A percentile compares a stretch with the other conserved stretches of the same genome.
Evolutionary conservation across 2,888 invertebrate species (phyloP).

Genomic region (Margaritifera margaritifera): DNA sequence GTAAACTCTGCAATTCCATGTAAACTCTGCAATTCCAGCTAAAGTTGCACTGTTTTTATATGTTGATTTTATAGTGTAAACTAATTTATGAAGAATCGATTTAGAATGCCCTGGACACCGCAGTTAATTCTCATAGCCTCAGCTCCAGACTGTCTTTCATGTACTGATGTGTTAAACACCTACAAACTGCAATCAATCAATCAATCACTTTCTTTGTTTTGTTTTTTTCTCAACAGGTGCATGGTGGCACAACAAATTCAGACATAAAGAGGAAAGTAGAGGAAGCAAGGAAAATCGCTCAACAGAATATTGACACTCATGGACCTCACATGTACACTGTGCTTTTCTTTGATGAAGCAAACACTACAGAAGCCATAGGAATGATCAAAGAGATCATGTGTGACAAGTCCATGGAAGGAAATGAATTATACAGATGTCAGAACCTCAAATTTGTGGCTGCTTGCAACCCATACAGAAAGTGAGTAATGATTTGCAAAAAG

Average conservation of each 20-base stretch:
- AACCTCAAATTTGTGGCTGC: constrained; percentile 68
- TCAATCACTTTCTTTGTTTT: no score
- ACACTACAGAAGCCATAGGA: constrained; percentile 69
- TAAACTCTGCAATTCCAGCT: no score
- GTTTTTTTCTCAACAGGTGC: constrained; percentile 48
- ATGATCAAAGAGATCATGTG: no score
- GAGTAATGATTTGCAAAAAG: constrained; percentile 11
- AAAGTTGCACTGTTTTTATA: no score
- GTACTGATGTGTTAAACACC: no score
- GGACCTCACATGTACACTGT: constrained; percentile 57
- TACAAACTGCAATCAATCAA: no score
- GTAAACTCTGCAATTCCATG: no score
- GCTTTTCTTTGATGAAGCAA: constrained; percentile 70
- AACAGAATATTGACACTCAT: constrained; percentile 39
- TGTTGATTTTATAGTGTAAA: no score
- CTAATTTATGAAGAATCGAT: no score
- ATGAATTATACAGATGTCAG: constrained; percentile 41
- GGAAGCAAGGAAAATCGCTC: constrained; percentile 52
- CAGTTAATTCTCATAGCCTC: no score
- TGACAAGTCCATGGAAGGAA: constrained; percentile 60
- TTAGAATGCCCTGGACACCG: no score
- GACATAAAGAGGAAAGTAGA: constrained; percentile 61
- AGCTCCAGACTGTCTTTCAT: no score
- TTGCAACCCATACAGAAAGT: constrained; percentile 70
- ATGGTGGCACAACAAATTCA: constrained; percentile 64